Evolutionary conservation across 2,113 vertebrate genomes (phyloP).

Genomic region (Myrmophylax atrothorax): DNA sequence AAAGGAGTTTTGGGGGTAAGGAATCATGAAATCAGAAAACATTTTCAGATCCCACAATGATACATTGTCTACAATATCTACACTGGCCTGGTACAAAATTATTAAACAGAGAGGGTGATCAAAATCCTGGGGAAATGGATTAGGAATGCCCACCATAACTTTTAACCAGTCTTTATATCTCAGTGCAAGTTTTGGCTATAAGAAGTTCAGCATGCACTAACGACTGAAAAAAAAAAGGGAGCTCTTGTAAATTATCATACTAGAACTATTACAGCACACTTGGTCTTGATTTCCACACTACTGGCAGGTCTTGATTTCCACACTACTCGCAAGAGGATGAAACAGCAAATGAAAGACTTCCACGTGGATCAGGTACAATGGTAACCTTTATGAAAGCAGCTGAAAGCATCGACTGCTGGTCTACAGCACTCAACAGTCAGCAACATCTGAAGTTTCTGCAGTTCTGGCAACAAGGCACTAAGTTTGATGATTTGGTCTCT

Average conservation of each 20-base stretch:
- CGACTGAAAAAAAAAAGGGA: background rate
- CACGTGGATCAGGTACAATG: background rate
- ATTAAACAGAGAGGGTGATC: background rate
- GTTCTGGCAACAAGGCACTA: background rate
- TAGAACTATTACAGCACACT: background rate
- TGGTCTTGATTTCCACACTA: background rate
- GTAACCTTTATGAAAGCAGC: background rate
- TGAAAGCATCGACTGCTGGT: background rate
- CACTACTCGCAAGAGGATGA: background rate
- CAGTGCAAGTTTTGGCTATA: background rate
- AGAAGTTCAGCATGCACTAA: background rate
- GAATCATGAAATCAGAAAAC: background rate
- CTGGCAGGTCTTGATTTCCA: background rate
- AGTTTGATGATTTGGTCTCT: background rate
- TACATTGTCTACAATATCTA: background rate
- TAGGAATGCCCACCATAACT: background rate
- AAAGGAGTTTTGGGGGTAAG: background rate
- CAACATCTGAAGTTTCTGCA: accelerated
- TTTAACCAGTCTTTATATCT: background rate
- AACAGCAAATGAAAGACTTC: background rate
- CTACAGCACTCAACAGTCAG: accelerated
- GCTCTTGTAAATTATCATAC: background rate
- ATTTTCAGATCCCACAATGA: background rate
- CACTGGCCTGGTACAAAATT: background rate
- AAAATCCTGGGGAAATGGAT: background rate